Evolutionary conservation across 1,140 invertebrate genomes (phyloP).

Genomic region (Brevipalpus yothersi): DNA sequence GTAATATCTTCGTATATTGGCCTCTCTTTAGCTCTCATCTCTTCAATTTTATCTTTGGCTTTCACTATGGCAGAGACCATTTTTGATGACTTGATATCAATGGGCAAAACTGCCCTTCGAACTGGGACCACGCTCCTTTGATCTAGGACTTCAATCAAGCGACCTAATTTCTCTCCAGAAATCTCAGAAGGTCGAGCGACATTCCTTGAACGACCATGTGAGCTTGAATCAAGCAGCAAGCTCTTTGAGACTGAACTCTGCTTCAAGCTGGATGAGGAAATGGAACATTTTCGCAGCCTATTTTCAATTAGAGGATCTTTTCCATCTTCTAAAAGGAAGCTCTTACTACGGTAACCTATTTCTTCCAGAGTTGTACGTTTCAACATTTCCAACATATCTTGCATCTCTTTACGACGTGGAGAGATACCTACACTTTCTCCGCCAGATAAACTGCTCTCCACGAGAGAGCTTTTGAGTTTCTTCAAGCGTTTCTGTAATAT

Average conservation of each 20-base stretch:
- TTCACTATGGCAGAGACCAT: slow-evolving; percentile 6
- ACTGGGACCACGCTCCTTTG: slow-evolving; percentile 2
- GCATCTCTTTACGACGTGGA: neutral
- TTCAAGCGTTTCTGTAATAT: neutral
- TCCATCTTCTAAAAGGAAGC: neutral
- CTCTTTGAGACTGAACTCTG: neutral
- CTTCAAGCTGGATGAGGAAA: neutral
- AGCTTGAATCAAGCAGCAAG: neutral
- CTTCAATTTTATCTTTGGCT: slow-evolving; percentile 3
- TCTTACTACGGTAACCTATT: neutral
- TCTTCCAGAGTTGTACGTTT: neutral
- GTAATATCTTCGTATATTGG: neutral
- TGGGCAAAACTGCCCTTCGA: neutral
- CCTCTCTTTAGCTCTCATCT: neutral
- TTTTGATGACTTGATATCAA: slow-evolving; percentile 1
- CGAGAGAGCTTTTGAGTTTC: neutral
- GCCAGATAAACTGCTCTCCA: neutral
- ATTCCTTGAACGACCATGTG: neutral
- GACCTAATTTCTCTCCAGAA: neutral
- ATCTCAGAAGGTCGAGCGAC: neutral
- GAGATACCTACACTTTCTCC: neutral
- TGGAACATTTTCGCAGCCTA: neutral
- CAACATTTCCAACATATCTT: neutral
- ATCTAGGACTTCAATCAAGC: slow-evolving; percentile 2
- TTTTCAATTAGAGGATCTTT: neutral